A percentile compares a stretch with the other conserved stretches of the same genome.
Evolutionary conservation across 2,888 invertebrate species (phyloP).

Genomic region (Pandemis cinnamomeana): DNA sequence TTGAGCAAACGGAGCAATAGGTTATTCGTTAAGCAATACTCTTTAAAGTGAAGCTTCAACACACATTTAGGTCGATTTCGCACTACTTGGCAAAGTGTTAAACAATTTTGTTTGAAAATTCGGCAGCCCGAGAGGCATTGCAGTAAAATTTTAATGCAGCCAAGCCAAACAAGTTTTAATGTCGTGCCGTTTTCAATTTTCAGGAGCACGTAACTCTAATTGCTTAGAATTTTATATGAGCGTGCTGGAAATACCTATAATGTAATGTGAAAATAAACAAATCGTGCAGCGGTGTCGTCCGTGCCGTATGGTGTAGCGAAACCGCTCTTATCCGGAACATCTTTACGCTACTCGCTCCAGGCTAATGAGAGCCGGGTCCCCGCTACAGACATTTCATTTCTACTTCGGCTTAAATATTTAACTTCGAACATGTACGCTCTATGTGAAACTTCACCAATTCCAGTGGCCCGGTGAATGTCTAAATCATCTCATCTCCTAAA

Average conservation of each 20-base stretch:
- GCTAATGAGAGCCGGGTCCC: conserved; percentile 39
- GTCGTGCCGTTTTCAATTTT: conserved; percentile 34
- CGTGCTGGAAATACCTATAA: conserved; percentile 7
- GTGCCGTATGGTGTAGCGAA: conserved; percentile 23
- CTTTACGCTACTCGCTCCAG: conserved; percentile 52
- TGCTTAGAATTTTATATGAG: conserved; percentile 25
- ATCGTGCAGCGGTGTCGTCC: conserved; percentile 10
- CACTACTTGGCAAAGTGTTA: conserved; percentile 7
- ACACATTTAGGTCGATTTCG: conserved; percentile 40
- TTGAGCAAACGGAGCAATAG: conserved; percentile 12
- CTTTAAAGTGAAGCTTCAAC: conserved; percentile 35
- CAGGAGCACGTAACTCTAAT: conserved; percentile 34
- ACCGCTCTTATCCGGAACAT: conserved; percentile 49
- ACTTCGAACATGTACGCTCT: background rate
- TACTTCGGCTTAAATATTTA: conserved; percentile 18
- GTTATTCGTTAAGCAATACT: conserved; percentile 35
- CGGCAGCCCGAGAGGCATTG: conserved; percentile 9
- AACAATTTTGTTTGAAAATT: conserved; percentile 9
- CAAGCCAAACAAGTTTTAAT: conserved; percentile 8
- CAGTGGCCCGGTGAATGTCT: background rate
- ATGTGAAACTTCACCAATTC: background rate
- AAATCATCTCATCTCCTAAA: conserved; percentile 32
- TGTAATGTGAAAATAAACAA: conserved; percentile 1
- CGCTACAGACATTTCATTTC: conserved; percentile 38
- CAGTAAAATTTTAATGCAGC: conserved; percentile 13